These are phyloP conservation scores for Lypha dubia DNA, from an alignment of 2,888 invertebrate species.

Conservation along the genomic window DNA sequence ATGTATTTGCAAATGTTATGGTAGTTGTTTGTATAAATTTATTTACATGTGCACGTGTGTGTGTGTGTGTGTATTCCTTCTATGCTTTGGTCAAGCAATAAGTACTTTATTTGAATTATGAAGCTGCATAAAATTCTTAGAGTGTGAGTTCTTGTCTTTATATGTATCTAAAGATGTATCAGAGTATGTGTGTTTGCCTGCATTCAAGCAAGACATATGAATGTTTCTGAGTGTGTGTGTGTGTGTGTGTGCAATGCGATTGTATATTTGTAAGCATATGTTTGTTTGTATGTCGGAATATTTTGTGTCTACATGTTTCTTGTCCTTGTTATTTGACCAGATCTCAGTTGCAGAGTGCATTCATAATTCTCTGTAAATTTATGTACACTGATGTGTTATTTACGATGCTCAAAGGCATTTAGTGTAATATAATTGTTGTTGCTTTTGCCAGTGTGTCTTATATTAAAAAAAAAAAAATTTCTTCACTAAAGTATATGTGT, in stretches of 20 bases:
- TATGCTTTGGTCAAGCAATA: conserved; percentile 54
- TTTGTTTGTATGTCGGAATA: neutral
- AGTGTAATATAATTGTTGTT: conserved; percentile 68
- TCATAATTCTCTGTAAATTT: conserved; percentile 81
- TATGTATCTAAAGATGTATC: neutral
- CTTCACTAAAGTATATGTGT: neutral
- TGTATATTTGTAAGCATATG: neutral
- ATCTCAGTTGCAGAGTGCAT: conserved; percentile 74
- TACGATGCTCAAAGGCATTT: conserved; percentile 81
- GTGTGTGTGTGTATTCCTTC: neutral
- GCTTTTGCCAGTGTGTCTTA: conserved; percentile 14
- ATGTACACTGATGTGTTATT: conserved; percentile 81
- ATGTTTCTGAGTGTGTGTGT: neutral
- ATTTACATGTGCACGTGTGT: too few species aligned
- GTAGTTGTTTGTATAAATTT: too few species aligned
- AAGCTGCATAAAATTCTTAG: conserved; percentile 14
- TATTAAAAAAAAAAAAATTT: neutral
- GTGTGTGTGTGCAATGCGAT: neutral
- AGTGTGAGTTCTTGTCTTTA: neutral
- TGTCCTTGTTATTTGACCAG: conserved; percentile 63
- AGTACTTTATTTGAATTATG: conserved; percentile 64
- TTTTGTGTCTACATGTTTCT: conserved; percentile 19
- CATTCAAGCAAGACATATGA: conserved; percentile 19
- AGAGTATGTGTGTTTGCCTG: neutral
- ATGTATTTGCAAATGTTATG: too few species aligned